Conservation (phyloP, 1,140 invertebrate species). For the Heliconius himera region DNA sequence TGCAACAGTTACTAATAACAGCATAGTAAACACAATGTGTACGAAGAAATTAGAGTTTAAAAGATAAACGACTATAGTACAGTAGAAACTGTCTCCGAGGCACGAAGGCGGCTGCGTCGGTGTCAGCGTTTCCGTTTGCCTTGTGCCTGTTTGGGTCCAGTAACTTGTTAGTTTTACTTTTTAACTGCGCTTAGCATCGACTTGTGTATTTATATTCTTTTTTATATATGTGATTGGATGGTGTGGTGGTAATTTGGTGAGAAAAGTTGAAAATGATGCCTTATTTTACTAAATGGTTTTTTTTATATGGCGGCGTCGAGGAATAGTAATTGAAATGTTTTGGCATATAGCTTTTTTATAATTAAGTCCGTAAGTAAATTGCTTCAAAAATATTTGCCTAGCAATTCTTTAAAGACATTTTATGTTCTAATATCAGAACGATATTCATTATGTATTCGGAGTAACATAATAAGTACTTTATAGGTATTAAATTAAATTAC, state of each 20-base stretch:
- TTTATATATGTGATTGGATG: background rate
- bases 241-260: background rate
- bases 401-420: no score
- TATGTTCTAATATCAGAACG: no score
- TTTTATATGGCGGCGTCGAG: no score
- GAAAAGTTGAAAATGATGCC: no score
- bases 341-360: no score
- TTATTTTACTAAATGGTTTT: no score
- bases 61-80: background rate
- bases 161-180: slow-evolving; percentile 27
- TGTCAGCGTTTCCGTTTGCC: slow-evolving; percentile 37
- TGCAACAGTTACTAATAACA: background rate
- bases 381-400: no score
- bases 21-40: background rate
- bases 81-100: slow-evolving; percentile 19
- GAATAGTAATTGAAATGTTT: no score
- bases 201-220: background rate
- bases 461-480: no score
- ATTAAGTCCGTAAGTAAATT: no score
- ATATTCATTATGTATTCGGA: no score
- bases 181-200: background rate
- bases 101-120: slow-evolving; percentile 39
- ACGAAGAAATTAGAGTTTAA: background rate
- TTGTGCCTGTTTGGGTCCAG: slow-evolving; percentile 34
- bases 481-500: no score